Base-by-base conservation (phyloP, 2,888 invertebrate species). In the Sisyra terminalis region DNA sequence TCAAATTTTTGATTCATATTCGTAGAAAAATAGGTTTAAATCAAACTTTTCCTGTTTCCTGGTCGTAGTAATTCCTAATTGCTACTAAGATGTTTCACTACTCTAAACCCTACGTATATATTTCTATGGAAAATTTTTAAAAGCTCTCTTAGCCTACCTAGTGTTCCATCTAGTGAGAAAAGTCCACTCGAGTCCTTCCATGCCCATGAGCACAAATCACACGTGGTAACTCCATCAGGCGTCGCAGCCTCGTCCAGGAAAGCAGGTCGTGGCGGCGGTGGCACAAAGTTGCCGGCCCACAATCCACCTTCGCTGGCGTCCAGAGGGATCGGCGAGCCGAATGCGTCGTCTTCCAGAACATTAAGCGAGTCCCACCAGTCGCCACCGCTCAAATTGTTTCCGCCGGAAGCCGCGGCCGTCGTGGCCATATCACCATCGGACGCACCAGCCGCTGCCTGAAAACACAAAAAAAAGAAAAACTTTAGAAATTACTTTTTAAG, bases 121-220 rank as follows among this genome's bases (percentile, higher is more conserved):
- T n/a, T n/a, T n/a, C n/a, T n/a, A n/a, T n/a, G n/a, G n/a, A n/a
- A n/a, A n/a, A n/a, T n/a, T n/a, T n/a, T n/a, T n/a, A n/a, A n/a
- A n/a, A n/a, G n/a, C n/a, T n/a, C n/a, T n/a, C n/a, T n/a, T n/a
- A 32, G 64, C 69, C 66, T 56, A 75, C 75, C 74, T 55, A 71
- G 64, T 49, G 72, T 67, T 49, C 70, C 68, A 52, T 75, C 75
- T 49, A 70, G 45, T 6, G 52, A 49, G 65, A 69, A 61, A 63
- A 69, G 53, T 66, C 41, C 41, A 32, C 40, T 39, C 29, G 39
- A 29, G 18, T 64, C 65, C 55, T 72, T 71, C 69, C 74, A 73
- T 52, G 79, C 78, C 79, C 79, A 79, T 51, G 77, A 69, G 60
- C 79, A 79, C 50, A 79, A 68, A 64, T 79, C 79, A 61, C 79